A percentile compares a stretch with the other conserved stretches of the same genome.
phyloP scores from a whole-genome alignment of 2,888 invertebrate genomes.

The Drosophila paucipuncta region DNA sequence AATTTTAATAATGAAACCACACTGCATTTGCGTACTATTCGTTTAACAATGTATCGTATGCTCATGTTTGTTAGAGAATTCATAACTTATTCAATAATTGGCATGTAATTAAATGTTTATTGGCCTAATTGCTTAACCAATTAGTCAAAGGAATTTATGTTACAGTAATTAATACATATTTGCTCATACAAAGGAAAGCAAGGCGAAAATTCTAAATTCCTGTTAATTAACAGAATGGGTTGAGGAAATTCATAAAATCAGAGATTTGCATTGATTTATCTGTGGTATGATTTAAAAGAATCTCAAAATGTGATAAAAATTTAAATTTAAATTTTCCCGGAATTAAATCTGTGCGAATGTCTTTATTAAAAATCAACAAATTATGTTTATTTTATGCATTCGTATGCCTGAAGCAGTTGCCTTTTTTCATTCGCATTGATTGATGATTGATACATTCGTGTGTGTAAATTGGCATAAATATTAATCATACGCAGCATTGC shows the following conservation, averaged over 20 bases:
- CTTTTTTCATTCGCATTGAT: conserved; percentile 23
- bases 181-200: not conserved
- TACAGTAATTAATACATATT: conserved; percentile 34
- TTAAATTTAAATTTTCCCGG: not conserved
- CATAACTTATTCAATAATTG: conserved; percentile 66
- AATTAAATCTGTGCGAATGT: not conserved
- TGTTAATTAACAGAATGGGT: not conserved
- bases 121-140: conserved; percentile 69
- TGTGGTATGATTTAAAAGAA: not conserved
- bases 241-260: not conserved
- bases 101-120: conserved; percentile 67
- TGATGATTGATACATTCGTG: conserved; percentile 6
- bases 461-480: conserved; percentile 15
- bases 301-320: not conserved
- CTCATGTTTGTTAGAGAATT: conserved; percentile 45
- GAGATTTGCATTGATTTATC: not conserved
- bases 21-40: conserved; percentile 39
- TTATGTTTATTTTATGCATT: not conserved
- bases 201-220: not conserved
- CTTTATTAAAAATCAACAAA: not conserved
- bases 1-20: conserved; percentile 16
- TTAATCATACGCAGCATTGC: conserved; percentile 36
- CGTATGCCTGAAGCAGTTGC: conserved; percentile 1
- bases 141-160: conserved; percentile 51
- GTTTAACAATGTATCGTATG: conserved; percentile 37